Evolutionary conservation across 1,140 invertebrate species (phyloP).

Genomic region (Chlorops oryzae): DNA sequence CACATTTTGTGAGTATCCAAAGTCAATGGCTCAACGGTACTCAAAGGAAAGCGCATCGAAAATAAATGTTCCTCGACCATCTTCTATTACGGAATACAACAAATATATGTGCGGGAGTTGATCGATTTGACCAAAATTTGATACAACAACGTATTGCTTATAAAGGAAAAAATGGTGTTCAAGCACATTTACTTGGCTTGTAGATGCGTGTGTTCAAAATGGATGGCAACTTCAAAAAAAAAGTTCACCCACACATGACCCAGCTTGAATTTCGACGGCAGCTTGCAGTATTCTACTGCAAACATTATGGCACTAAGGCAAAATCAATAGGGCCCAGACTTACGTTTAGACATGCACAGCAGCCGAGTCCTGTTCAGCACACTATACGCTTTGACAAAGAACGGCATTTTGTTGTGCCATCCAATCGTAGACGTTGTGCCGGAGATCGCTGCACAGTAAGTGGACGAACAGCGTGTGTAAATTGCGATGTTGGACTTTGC

Average conservation of each 20-base stretch:
- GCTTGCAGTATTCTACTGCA: no score
- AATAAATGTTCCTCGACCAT: no score
- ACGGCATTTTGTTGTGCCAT: constrained; percentile 7
- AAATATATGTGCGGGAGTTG: constrained; percentile 30
- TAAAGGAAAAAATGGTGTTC: constrained; percentile 33
- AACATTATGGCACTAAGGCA: no score
- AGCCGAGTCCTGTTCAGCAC: not conserved
- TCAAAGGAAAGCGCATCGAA: no score
- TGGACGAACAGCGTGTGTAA: constrained; percentile 6
- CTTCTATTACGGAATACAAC: constrained; percentile 24
- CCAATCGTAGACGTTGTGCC: constrained; percentile 11
- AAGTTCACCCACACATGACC: no score
- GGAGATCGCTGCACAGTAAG: constrained; percentile 8
- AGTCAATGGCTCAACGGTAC: constrained; percentile 4
- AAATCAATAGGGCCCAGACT: no score
- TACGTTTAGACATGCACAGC: constrained; percentile 4
- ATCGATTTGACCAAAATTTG: constrained; percentile 25
- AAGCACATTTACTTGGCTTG: constrained; percentile 30
- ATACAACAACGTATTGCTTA: constrained; percentile 25
- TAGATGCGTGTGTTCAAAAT: constrained; percentile 31
- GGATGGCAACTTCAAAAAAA: constrained; percentile 17
- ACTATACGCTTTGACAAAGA: constrained; percentile 6
- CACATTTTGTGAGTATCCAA: constrained; percentile 15
- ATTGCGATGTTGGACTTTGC: constrained; percentile 18
- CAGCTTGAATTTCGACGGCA: no score